Conservation (phyloP, 2,797 vertebrate genomes). For the Periophthalmus magnuspinnatus region DNA sequence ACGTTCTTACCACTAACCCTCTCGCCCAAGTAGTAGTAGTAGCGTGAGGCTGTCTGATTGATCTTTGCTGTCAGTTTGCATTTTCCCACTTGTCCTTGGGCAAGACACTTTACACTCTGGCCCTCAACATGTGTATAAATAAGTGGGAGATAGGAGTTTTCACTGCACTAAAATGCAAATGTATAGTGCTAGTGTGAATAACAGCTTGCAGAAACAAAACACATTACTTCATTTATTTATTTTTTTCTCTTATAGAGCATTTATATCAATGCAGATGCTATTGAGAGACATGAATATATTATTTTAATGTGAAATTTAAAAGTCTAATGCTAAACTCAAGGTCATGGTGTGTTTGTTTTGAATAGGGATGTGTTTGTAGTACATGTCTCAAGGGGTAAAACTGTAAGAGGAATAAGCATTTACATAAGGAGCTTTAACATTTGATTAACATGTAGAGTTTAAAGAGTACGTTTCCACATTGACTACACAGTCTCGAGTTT, state of each 20-base stretch:
- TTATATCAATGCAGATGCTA: not conserved
- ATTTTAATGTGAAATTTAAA: constrained; percentile 17
- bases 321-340: constrained; percentile 13
- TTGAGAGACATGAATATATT: constrained; percentile 19
- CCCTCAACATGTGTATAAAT: not conserved
- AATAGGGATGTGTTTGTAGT: constrained; percentile 7
- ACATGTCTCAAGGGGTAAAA: not conserved
- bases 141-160: not conserved
- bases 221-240: not conserved
- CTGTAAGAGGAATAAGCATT: constrained; percentile 1
- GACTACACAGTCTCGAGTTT: not conserved
- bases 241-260: not conserved
- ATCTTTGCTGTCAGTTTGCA: not conserved
- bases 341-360: constrained; percentile 14
- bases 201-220: not conserved
- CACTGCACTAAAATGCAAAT: constrained; percentile 15
- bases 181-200: constrained; percentile 2
- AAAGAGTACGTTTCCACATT: not conserved
- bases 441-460: constrained; percentile 7
- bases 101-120: not conserved
- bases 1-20: too few relatives aligned
- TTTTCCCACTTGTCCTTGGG: not conserved
- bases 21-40: too few relatives aligned
- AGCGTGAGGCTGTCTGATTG: not conserved
- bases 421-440: constrained; percentile 11